Percentiles rank a stretch among this genome's conserved stretches.
Conservation (phyloP, 2,797 vertebrate species). For the Chaetophractus vellerosus region DNA sequence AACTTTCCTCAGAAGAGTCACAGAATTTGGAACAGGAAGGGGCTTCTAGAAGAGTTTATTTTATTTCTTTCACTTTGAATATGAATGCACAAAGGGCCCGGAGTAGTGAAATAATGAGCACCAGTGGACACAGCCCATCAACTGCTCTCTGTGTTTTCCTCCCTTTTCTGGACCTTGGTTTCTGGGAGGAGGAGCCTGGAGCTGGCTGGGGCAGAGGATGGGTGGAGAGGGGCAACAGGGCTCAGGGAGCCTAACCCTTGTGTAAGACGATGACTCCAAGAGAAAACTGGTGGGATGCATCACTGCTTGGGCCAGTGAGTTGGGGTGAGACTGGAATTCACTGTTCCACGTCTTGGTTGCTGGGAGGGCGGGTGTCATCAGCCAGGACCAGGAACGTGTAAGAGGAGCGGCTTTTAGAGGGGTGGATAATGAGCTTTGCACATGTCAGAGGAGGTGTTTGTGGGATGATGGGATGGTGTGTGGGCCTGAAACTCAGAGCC, state of each 20-base stretch:
- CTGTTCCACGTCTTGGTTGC: not conserved
- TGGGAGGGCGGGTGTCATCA: not conserved
- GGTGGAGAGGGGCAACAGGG: not conserved
- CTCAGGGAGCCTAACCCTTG: not conserved
- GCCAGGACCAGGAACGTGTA: not conserved
- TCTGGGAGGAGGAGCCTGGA: not conserved
- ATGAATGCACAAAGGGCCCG: not conserved
- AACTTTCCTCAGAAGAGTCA: constrained; percentile 40
- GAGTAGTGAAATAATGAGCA: not conserved
- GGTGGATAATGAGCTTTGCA: not conserved
- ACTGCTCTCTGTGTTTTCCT: not conserved
- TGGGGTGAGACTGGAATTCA: not conserved
- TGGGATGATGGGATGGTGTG: not conserved
- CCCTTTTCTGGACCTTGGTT: not conserved
- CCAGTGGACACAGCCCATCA: not conserved
- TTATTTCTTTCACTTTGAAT: not conserved
- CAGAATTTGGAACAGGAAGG: not conserved
- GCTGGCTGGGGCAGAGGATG: not conserved
- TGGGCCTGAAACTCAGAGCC: not conserved
- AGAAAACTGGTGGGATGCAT: not conserved
- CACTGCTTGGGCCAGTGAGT: not conserved
- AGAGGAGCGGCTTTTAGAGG: not conserved
- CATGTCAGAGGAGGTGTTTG: not conserved
- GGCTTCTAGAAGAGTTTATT: constrained; percentile 19
- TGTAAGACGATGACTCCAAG: not conserved